phyloP scores from a whole-genome alignment of 64 coral and sea anemone genomes.

The Exaiptasia diaphana region DNA sequence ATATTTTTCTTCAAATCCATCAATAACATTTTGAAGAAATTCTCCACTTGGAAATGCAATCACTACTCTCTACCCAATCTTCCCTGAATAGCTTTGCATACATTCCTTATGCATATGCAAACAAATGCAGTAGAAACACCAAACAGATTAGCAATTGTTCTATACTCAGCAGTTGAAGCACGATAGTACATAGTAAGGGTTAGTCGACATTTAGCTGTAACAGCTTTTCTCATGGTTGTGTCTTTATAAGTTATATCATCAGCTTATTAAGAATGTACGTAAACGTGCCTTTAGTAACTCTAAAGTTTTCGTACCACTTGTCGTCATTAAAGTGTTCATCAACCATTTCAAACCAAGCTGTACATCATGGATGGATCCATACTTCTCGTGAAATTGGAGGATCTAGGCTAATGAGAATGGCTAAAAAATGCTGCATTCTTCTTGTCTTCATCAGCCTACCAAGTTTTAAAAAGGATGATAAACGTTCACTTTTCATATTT shows the following conservation, averaged over 20 bases:
- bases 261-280: not conserved
- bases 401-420: too few relatives aligned
- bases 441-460: too few relatives aligned
- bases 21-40: constrained; percentile 24
- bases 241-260: not conserved
- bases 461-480: too few relatives aligned
- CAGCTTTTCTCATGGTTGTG: constrained; percentile 14
- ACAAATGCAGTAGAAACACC: constrained; percentile 8
- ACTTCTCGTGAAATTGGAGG: not conserved
- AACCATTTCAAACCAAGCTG: constrained; percentile 29
- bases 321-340: constrained; percentile 1
- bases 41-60: constrained; percentile 28
- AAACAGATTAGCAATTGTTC: constrained; percentile 29
- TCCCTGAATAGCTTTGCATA: not conserved
- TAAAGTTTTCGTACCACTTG: constrained; percentile 21
- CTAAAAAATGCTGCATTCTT: too few relatives aligned
- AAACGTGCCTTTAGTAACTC: constrained; percentile 13
- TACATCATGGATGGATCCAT: not conserved
- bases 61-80: not conserved
- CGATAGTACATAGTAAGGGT: not conserved
- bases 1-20: constrained; percentile 15
- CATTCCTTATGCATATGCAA: not conserved
- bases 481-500: too few relatives aligned
- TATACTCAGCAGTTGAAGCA: constrained; percentile 11
- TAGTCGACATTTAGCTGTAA: not conserved